These are phyloP conservation scores for Galerucella pusilla DNA, from an alignment of 2,888 invertebrate genomes.

Conservation along the genomic window DNA sequence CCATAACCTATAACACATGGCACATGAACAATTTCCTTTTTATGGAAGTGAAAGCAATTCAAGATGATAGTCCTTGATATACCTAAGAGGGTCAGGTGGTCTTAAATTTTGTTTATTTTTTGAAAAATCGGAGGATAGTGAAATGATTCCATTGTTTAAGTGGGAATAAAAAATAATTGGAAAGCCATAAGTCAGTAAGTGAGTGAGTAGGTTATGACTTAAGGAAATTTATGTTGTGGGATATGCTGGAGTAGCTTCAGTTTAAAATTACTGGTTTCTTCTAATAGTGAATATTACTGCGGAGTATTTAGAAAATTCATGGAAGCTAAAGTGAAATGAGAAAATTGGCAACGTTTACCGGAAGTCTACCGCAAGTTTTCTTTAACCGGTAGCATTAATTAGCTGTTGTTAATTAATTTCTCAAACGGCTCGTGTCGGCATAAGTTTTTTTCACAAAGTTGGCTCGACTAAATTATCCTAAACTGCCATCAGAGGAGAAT, in stretches of 20 bases:
- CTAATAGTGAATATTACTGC: background rate
- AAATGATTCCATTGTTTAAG: slow-evolving; percentile 35
- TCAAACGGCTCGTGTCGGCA: background rate
- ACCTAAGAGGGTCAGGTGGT: slow-evolving; percentile 34
- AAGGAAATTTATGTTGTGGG: too few relatives aligned
- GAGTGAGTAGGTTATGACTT: too few relatives aligned
- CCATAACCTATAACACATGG: slow-evolving; percentile 44
- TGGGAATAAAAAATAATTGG: background rate
- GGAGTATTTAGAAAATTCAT: background rate
- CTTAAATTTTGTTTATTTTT: slow-evolving; percentile 32
- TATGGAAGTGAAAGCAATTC: slow-evolving; percentile 44
- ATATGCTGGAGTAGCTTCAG: too few relatives aligned
- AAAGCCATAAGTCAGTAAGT: background rate
- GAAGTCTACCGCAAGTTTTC: background rate
- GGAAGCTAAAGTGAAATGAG: background rate
- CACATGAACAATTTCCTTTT: slow-evolving; percentile 40
- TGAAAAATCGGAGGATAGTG: slow-evolving; percentile 39
- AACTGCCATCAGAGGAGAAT: background rate
- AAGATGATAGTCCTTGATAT: slow-evolving; percentile 41
- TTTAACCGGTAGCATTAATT: background rate
- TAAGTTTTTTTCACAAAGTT: background rate
- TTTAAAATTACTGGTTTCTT: too few relatives aligned
- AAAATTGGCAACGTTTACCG: background rate
- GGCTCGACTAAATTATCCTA: background rate
- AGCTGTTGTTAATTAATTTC: slow-evolving; percentile 4